phyloP scores from a whole-genome alignment of 2,113 vertebrate genomes.

The Centropristis striata region DNA sequence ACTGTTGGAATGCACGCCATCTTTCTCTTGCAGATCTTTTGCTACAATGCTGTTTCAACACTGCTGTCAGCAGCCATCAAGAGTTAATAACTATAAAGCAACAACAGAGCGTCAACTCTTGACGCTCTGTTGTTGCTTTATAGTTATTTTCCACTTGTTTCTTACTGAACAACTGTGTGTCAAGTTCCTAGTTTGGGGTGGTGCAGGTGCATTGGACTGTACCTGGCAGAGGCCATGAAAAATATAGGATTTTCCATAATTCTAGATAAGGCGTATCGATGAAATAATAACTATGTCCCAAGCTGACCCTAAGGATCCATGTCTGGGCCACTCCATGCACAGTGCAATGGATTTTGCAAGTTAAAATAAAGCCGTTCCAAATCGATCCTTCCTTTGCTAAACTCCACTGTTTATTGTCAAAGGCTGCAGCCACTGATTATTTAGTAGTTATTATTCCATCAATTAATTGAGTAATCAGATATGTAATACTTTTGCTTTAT shows the following conservation, averaged over 20 bases:
- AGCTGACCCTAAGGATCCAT: neutral
- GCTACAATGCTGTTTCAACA: neutral
- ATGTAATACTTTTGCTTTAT: too few species aligned
- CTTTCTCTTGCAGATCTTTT: neutral
- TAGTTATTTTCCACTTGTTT: neutral
- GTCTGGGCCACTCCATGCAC: neutral
- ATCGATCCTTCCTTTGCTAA: neutral
- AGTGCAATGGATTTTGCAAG: neutral
- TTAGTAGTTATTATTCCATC: too few species aligned
- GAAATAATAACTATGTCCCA: neutral
- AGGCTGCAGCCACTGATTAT: too few species aligned
- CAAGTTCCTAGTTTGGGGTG: neutral
- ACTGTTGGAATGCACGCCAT: too few species aligned
- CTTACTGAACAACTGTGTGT: too few species aligned
- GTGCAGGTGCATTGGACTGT: neutral
- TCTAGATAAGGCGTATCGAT: neutral
- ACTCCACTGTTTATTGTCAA: neutral
- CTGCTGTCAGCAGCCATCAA: neutral
- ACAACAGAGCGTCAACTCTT: too few species aligned
- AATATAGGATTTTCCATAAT: neutral
- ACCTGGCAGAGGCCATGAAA: neutral
- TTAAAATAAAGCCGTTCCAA: neutral
- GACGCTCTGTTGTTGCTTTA: neutral
- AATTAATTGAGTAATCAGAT: too few species aligned
- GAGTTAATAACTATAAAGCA: too few species aligned